Percentiles rank a stretch among this genome's conserved stretches.
phyloP scores from a whole-genome alignment of 2,888 invertebrate species.

The Stenoptilia bipunctidactyla region DNA sequence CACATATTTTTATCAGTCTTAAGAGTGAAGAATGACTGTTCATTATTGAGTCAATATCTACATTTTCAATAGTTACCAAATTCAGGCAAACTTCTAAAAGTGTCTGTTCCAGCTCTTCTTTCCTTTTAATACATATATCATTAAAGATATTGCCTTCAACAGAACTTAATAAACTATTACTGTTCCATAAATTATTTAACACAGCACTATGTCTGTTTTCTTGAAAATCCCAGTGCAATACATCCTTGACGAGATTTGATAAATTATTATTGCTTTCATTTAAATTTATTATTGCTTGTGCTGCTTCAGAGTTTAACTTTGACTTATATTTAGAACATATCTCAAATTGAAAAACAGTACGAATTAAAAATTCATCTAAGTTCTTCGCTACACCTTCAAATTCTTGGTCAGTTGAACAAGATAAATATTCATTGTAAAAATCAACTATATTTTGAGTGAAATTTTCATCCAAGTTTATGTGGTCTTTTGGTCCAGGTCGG shows the following conservation, averaged over 20 bases:
- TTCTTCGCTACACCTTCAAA: conserved; percentile 21
- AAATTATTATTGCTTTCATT: conserved; percentile 23
- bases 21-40: conserved; percentile 17
- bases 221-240: conserved; percentile 31
- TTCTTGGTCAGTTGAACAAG: conserved; percentile 7
- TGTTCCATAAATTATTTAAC: conserved; percentile 35
- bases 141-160: conserved; percentile 16
- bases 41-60: conserved; percentile 22
- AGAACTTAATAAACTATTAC: conserved; percentile 13
- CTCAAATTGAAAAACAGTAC: conserved; percentile 30
- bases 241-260: conserved; percentile 25
- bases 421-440: conserved; percentile 26
- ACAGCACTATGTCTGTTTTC: conserved; percentile 23
- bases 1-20: conserved; percentile 28
- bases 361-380: conserved; percentile 41
- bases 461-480: conserved; percentile 34
- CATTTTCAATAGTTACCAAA: conserved; percentile 21
- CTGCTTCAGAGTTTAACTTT: conserved; percentile 34
- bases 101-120: conserved; percentile 36
- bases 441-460: conserved; percentile 29
- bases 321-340: conserved; percentile 25
- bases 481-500: conserved; percentile 33
- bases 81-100: conserved; percentile 26
- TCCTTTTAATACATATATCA: conserved; percentile 41
- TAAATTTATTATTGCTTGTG: conserved; percentile 46